phyloP scores from a whole-genome alignment of 1,140 invertebrate species.

The Macrosteles quadrilineatus region DNA sequence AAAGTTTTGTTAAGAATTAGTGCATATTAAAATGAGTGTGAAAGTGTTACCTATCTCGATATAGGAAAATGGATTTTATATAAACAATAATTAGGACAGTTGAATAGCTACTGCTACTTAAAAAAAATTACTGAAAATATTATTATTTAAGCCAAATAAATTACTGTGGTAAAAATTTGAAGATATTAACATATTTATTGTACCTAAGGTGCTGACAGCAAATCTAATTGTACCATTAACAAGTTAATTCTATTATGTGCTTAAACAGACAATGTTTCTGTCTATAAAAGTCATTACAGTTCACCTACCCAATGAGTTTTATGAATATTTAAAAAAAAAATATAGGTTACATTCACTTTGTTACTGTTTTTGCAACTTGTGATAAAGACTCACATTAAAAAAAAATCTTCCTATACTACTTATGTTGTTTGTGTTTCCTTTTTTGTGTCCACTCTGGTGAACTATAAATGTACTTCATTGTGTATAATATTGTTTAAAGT shows the following conservation, averaged over 20 bases:
- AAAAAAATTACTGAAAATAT: not conserved
- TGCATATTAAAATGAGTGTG: constrained; percentile 16
- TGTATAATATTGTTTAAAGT: constrained; percentile 24
- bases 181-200: constrained; percentile 5
- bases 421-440: constrained; percentile 23
- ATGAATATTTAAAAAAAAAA: constrained; percentile 7
- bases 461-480: constrained; percentile 20
- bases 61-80: constrained; percentile 17
- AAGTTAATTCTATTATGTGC: not conserved
- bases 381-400: constrained; percentile 30
- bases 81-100: constrained; percentile 12
- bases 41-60: constrained; percentile 22
- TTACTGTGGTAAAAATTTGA: constrained; percentile 24
- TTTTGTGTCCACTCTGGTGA: constrained; percentile 22
- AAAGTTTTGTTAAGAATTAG: constrained; percentile 17
- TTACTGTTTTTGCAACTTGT: constrained; percentile 22
- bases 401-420: constrained; percentile 23
- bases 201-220: constrained; percentile 15
- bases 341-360: constrained; percentile 24
- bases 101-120: constrained; percentile 1
- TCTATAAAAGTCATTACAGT: not conserved
- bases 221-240: not conserved
- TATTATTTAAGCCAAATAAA: constrained; percentile 1
- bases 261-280: not conserved
- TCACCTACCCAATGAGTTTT: not conserved